phyloP scores from a whole-genome alignment of 2,888 invertebrate species.

The Cabera pusaria region DNA sequence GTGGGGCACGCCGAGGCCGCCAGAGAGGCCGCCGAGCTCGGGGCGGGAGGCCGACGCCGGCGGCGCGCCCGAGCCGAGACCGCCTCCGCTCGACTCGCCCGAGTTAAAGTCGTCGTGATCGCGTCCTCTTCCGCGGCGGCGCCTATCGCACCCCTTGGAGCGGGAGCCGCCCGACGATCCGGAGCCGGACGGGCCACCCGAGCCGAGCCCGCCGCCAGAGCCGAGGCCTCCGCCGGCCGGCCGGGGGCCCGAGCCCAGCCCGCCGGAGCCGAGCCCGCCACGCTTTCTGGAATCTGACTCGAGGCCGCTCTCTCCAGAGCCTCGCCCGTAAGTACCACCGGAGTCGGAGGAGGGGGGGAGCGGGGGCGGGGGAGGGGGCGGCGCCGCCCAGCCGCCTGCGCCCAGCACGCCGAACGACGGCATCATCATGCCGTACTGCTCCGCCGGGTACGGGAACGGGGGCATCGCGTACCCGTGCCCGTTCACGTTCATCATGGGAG shows the following conservation, averaged over 20 bases:
- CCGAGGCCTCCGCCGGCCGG: slow-evolving; percentile 34
- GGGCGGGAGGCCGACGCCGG: slow-evolving; percentile 21
- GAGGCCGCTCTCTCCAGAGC: slow-evolving; percentile 67
- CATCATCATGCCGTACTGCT: slow-evolving; percentile 74
- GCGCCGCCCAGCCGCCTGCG: slow-evolving; percentile 58
- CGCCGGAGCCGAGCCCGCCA: slow-evolving; percentile 40
- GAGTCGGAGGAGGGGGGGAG: slow-evolving; percentile 60
- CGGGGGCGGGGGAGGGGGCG: slow-evolving; percentile 67
- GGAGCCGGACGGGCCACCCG: slow-evolving; percentile 29
- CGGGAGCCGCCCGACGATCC: slow-evolving; percentile 39
- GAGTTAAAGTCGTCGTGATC: slow-evolving; percentile 58
- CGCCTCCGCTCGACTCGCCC: slow-evolving; percentile 48
- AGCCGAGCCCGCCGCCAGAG: slow-evolving; percentile 37
- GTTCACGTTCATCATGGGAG: slow-evolving; percentile 63
- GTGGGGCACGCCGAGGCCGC: slow-evolving; percentile 74
- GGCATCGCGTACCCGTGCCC: slow-evolving; percentile 65
- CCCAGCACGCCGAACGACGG: slow-evolving; percentile 44
- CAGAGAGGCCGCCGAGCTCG: slow-evolving; percentile 57
- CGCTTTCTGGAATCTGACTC: slow-evolving; percentile 79
- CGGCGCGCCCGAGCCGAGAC: slow-evolving; percentile 43
- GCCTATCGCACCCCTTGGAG: slow-evolving; percentile 62
- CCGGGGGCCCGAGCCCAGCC: slow-evolving; percentile 35
- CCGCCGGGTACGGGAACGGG: slow-evolving; percentile 65
- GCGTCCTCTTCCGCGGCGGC: slow-evolving; percentile 73
- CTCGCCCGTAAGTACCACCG: slow-evolving; percentile 59